A percentile compares a stretch with the other conserved stretches of the same genome.
Evolutionary conservation across 2,113 vertebrate genomes (phyloP).

Genomic region (Scartelaos histophorus): DNA sequence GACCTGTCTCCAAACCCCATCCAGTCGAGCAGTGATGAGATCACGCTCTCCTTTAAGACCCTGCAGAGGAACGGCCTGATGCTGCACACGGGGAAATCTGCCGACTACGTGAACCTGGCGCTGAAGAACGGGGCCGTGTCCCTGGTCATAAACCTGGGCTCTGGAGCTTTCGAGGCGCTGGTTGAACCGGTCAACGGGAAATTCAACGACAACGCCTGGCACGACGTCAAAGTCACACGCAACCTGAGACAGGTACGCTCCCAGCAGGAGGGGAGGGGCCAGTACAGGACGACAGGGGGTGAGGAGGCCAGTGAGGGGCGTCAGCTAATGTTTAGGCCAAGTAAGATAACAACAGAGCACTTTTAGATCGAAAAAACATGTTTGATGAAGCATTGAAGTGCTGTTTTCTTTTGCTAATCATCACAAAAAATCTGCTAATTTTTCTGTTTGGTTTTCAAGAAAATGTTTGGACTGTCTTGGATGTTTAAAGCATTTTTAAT

Average conservation of each 20-base stretch:
- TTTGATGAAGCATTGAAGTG: neutral
- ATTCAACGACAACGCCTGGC: constrained; percentile 99
- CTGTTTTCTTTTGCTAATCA: neutral
- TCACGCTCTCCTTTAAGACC: constrained; percentile 98
- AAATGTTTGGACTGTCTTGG: neutral
- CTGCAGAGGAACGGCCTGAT: constrained; percentile 99
- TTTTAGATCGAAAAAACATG: neutral
- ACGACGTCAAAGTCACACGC: constrained; percentile 99
- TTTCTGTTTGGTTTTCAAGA: no score
- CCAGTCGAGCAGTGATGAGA: constrained; percentile 99
- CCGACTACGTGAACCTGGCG: constrained; percentile 99
- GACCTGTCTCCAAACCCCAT: constrained; percentile 98
- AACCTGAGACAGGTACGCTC: constrained; percentile 99
- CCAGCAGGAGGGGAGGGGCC: constrained; percentile 78
- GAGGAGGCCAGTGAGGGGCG: no score
- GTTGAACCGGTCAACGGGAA: constrained; percentile 99
- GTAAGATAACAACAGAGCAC: neutral
- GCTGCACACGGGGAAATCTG: constrained; percentile 99
- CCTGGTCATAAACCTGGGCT: constrained; percentile 99
- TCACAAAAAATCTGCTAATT: neutral
- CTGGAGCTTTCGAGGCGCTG: constrained; percentile 98
- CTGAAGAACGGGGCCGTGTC: constrained; percentile 99
- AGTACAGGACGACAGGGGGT: neutral
- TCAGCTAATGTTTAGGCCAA: no score
- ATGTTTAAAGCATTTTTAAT: neutral